Evolutionary conservation across 2,113 vertebrate species (phyloP), one percentile per base, ranked within the genome.

Genomic region (human): DNA sequence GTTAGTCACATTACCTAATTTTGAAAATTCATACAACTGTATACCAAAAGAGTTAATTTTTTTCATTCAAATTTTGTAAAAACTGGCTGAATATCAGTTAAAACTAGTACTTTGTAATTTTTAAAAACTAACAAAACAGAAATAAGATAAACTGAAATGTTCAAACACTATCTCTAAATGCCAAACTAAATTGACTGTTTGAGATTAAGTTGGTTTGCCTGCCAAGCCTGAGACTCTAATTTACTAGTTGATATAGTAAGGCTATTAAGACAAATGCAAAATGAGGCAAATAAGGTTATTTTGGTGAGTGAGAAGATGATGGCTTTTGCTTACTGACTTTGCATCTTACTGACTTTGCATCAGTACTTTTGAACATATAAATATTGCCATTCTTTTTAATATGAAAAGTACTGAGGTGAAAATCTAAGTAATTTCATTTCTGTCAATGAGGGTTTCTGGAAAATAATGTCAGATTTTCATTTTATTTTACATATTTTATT

Each of bases 251-350:
- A 55, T 50, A 64, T 27, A 72, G 5, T n/a, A 75, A 95, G n/a
- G 22, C 64, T 52, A 87, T 85, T 73, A 73, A 85, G 43, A 88
- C n/a, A 79, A 90, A 89, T 72, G 73, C 80, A 89, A 64, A 87
- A 82, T 32, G 55, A 80, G 27, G 59, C 32, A 57, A 38, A 86
- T 38, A 50, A 16, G 38, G 23, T 50, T 59, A 20, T 61, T 94
- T 59, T 18, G 45, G 38, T 50, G 27, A 82, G 17, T 14, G 18
- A 52, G 20, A 45, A 3, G 3, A 50, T 22, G 8, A 6, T 55
- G 70, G 1, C 38, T 87, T 75, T 52, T n/a, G 3, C 35, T 61
- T 20, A 4, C 5, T 61, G 35, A 35, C n/a, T 75, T 75, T 59
- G 27, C 22, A 52, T 78, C 14, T 61, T 20, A 4, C 4, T 61